These are phyloP conservation scores for Stegostoma tigrinum DNA, from an alignment of 2,113 vertebrate species.

Conservation along the genomic window DNA sequence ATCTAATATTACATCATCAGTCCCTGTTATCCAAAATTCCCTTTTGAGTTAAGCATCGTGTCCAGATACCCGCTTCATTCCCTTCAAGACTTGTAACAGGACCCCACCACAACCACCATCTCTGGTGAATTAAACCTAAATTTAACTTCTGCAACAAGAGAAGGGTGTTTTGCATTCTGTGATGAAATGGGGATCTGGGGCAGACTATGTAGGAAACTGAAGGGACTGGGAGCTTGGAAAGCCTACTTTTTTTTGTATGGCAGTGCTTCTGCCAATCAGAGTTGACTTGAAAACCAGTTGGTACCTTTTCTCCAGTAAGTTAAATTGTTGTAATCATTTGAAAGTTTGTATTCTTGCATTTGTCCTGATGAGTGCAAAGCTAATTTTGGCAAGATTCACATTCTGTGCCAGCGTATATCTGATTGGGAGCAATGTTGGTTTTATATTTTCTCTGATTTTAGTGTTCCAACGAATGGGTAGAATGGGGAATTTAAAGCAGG, in stretches of 20 bases:
- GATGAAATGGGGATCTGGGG: no score
- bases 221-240: not conserved
- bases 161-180: not conserved
- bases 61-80: not conserved
- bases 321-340: no score
- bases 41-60: not conserved
- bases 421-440: not conserved
- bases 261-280: no score
- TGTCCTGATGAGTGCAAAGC: no score
- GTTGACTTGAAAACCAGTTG: no score
- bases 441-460: not conserved
- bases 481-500: not conserved
- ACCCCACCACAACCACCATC: not conserved
- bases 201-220: not conserved
- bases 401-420: no score
- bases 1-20: not conserved
- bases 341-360: no score
- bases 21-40: not conserved
- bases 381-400: no score
- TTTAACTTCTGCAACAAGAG: not conserved
- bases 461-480: not conserved
- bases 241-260: no score
- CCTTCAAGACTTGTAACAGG: not conserved
- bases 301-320: no score
- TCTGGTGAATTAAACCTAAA: not conserved